These are phyloP conservation scores for Yponomeuta malinellus DNA, from an alignment of 2,888 invertebrate species.

Conservation along the genomic window DNA sequence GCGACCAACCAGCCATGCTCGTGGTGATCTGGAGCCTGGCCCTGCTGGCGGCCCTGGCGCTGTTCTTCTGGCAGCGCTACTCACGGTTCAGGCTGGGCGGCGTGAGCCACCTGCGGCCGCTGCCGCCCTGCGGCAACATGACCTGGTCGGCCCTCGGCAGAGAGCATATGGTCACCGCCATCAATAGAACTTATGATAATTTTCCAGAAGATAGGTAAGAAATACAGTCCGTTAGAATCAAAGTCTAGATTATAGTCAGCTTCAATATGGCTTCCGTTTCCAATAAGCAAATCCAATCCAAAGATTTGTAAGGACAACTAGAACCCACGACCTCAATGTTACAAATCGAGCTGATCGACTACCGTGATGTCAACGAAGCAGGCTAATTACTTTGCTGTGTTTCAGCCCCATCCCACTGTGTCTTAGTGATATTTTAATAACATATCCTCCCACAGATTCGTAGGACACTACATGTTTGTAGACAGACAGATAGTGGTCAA, in stretches of 20 bases:
- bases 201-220: slow-evolving; percentile 46
- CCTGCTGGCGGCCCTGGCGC: slow-evolving; percentile 26
- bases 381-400: no score
- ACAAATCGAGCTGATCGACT: no score
- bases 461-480: slow-evolving; percentile 51
- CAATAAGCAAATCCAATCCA: no score
- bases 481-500: slow-evolving; percentile 44
- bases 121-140: slow-evolving; percentile 46
- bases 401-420: no score
- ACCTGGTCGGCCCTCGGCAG: slow-evolving; percentile 24
- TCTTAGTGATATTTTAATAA: neutral
- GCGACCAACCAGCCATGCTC: slow-evolving; percentile 24
- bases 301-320: no score
- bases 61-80: slow-evolving; percentile 35
- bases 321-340: no score
- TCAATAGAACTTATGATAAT: slow-evolving; percentile 28
- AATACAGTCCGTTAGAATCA: neutral
- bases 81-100: slow-evolving; percentile 36
- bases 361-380: no score
- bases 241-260: no score
- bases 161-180: slow-evolving; percentile 28
- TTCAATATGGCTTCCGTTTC: no score
- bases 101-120: slow-evolving; percentile 33
- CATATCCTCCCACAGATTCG: slow-evolving; percentile 33
- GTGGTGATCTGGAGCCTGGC: slow-evolving; percentile 36